Conservation (phyloP, 2,113 vertebrate genomes). For the Clupea harengus region DNA sequence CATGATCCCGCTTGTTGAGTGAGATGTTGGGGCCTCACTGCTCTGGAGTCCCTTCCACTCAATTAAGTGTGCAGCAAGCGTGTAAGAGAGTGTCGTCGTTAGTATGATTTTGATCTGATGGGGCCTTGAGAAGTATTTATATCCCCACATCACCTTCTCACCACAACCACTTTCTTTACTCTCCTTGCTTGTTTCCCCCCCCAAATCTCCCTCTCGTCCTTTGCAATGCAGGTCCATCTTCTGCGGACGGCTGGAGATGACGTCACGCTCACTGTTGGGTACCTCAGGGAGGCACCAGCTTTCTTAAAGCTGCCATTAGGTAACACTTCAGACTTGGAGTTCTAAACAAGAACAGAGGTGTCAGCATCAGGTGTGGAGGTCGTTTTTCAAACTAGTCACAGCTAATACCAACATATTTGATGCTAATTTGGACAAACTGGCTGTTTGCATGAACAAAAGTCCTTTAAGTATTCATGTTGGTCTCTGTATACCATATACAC, state of each 20-base stretch:
- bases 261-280: conserved; percentile 90
- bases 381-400: neutral
- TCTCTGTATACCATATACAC: too few species aligned
- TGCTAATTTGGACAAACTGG: too few species aligned
- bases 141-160: neutral
- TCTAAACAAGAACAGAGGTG: neutral
- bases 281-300: conserved; percentile 89
- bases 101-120: neutral
- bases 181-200: conserved; percentile 14
- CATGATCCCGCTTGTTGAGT: conserved; percentile 14
- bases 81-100: neutral
- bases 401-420: neutral
- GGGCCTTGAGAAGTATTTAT: neutral
- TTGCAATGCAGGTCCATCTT: conserved; percentile 82
- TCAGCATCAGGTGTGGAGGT: neutral
- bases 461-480: too few species aligned
- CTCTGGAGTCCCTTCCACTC: neutral
- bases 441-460: too few species aligned
- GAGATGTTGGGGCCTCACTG: conserved; percentile 17
- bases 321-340: conserved; percentile 63
- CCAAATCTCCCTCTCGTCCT: conserved; percentile 15
- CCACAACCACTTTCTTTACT: neutral
- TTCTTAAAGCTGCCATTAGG: conserved; percentile 94
- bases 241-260: conserved; percentile 90
- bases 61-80: conserved; percentile 17